Evolutionary conservation across 2,888 invertebrate species (phyloP), one percentile per base, ranked within the genome.

Genomic region (Andrena praecox): DNA sequence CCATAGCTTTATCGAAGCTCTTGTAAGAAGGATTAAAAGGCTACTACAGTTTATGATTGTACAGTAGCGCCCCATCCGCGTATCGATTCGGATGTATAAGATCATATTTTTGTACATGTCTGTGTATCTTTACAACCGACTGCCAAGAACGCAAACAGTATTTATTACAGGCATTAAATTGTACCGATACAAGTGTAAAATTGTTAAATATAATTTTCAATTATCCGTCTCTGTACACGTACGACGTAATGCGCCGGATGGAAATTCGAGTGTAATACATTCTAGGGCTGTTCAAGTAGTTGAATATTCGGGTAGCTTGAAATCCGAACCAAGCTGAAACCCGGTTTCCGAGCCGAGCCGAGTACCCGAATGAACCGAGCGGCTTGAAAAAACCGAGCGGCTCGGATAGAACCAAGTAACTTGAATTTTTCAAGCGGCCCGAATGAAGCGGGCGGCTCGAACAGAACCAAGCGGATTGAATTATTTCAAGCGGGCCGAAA

Each of bases 1-100:
- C 86, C 96, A 96, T 89, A 95, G 96, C 66, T 97, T 97, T 93
- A 95, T 97, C 31, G 97, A 97, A 93, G 96, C 97, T 0, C 94
- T 98, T 8, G 93, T 98, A 70, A 96, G 97, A 85, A 96, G 97
- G 92, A 97, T 97, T 87, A 97, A 97, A 93, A 95, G 96, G 81
- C 95, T 97, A 90, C 95, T 97, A 85, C 97, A 97, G 94, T 97
- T 97, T 94, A 96, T 97, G 59, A 95, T 96, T 84, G 94, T 95
- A 56, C 95, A 95, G 87, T 95, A 93, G 94, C 42, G 4, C 20
- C 66, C n/a, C 7, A 16, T 59, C 24, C 56, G 59, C 33, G 35
- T 16, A 75, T 64, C 60, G 8, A 62, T 76, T 64, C 64, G 16
- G 42, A 84, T 64, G 29, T 83, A 82, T 31, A 54, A 29, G 59